These are phyloP conservation scores for Ceratina japonica DNA, from an alignment of 1,140 invertebrate genomes.

Conservation along the genomic window DNA sequence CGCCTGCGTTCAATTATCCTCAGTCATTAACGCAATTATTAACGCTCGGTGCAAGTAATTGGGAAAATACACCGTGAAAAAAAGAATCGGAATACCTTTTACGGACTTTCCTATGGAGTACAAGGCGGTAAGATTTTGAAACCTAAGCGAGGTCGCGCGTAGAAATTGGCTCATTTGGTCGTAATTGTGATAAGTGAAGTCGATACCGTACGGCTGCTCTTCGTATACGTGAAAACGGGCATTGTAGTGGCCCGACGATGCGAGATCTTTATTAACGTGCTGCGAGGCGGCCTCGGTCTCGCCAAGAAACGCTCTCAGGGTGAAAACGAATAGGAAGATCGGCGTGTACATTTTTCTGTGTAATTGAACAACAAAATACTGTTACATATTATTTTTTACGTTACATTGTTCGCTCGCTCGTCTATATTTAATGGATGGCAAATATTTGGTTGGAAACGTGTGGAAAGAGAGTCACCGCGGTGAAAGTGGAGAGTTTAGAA, in stretches of 20 bases:
- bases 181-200: slow-evolving; percentile 94
- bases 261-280: slow-evolving; percentile 61
- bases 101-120: slow-evolving; percentile 97
- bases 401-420: too few species aligned
- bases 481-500: too few species aligned
- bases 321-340: slow-evolving; percentile 40
- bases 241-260: slow-evolving; percentile 67
- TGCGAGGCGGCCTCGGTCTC: slow-evolving; percentile 34
- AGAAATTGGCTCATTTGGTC: slow-evolving; percentile 92
- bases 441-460: too few species aligned
- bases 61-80: not conserved
- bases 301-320: slow-evolving; percentile 36
- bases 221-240: slow-evolving; percentile 72
- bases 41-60: too few species aligned
- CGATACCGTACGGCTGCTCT: slow-evolving; percentile 79
- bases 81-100: slow-evolving; percentile 82
- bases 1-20: too few species aligned
- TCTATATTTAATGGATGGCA: too few species aligned
- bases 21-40: too few species aligned
- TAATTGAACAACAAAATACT: not conserved
- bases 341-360: slow-evolving; percentile 51
- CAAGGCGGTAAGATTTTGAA: slow-evolving; percentile 91
- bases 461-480: too few species aligned
- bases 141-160: slow-evolving; percentile 87
- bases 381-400: too few species aligned